Conservation (phyloP, 1,140 invertebrate species). For the Galleria mellonella region DNA sequence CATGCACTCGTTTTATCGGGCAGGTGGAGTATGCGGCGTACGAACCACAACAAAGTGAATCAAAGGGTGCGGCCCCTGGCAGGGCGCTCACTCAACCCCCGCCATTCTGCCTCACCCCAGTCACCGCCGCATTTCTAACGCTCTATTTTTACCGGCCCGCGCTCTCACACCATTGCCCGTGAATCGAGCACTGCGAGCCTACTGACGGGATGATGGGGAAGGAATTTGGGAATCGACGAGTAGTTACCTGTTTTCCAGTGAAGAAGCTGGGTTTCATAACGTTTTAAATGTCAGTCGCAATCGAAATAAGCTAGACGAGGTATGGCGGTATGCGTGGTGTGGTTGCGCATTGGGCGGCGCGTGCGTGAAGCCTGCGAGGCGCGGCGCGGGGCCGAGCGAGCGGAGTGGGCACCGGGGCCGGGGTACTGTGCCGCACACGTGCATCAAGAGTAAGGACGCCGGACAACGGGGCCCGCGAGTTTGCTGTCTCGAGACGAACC, state of each 20-base stretch:
- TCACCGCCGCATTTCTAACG: constrained; percentile 41
- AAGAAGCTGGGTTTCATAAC: constrained; percentile 35
- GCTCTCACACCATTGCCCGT: constrained; percentile 54
- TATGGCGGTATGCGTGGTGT: constrained; percentile 40
- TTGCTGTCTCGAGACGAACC: too few relatives aligned
- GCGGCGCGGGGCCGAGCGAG: constrained; percentile 16
- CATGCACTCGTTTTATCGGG: constrained; percentile 12
- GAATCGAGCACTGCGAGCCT: constrained; percentile 2
- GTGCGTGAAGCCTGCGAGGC: constrained; percentile 23
- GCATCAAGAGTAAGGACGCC: neutral
- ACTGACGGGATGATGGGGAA: neutral
- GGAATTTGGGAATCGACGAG: constrained; percentile 7
- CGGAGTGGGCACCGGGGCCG: constrained; percentile 18
- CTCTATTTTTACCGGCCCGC: constrained; percentile 66
- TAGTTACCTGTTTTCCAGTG: constrained; percentile 43
- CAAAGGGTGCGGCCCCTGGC: constrained; percentile 41
- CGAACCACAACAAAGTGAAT: constrained; percentile 21
- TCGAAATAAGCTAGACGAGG: constrained; percentile 44
- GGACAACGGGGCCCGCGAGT: too few relatives aligned
- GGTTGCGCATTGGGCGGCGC: constrained; percentile 34
- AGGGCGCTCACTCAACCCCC: constrained; percentile 60
- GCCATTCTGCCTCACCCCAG: constrained; percentile 68
- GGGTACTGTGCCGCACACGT: neutral
- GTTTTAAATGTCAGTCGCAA: constrained; percentile 42
- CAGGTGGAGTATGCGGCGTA: constrained; percentile 17